Base-by-base conservation (phyloP, 2,113 vertebrate genomes). In the Octodon degus region DNA sequence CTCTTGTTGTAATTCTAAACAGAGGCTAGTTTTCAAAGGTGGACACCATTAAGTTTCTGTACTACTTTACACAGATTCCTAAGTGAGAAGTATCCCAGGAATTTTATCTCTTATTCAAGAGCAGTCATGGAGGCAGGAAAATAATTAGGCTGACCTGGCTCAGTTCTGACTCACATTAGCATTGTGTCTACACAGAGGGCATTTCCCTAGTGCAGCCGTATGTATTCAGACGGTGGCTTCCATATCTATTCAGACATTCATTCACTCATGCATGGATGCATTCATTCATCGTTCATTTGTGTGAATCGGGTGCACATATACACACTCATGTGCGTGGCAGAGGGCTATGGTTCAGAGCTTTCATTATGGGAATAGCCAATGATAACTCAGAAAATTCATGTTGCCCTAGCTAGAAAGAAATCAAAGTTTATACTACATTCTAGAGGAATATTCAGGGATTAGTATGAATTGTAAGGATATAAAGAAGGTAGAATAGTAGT, bases 301-400 rank as follows among this genome's bases (percentile, higher is more conserved):
- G 9, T 74, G 20, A 22, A 0, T 63, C 37, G 6, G 9, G 0
- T 65, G 40, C 14, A n/a, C 16, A 19, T 34, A 16, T 8, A 7
- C 67, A 34, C 5, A 30, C 27, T 5, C 25, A 63, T 43, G 3
- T 47, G 58, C 37, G 7, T 60, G 1, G 32, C 14, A 30, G 1
- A 27, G 2, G 19, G 1, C 13, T 72, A 2, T n/a, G 63, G n/a
- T 43, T 72, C 65, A 65, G 6, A 89, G 74, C 25, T 89, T 89
- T 81, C 24, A 60, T 50, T 34, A 65, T 34, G 70, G 19, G 3
- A 10, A 58, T 65, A 74, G 55, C 14, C 25, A 86, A 32, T 37
- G 65, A 47, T 5, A 81, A 80, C 11, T 6, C 9, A 63, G 16
- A 55, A 40, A 53, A 62, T 47, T 68, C 22, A 4, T 17, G 32